Percentiles rank a stretch among this genome's conserved stretches.
Evolutionary conservation across 2,888 invertebrate genomes (phyloP).

Genomic region (Ochlodes sylvanus): DNA sequence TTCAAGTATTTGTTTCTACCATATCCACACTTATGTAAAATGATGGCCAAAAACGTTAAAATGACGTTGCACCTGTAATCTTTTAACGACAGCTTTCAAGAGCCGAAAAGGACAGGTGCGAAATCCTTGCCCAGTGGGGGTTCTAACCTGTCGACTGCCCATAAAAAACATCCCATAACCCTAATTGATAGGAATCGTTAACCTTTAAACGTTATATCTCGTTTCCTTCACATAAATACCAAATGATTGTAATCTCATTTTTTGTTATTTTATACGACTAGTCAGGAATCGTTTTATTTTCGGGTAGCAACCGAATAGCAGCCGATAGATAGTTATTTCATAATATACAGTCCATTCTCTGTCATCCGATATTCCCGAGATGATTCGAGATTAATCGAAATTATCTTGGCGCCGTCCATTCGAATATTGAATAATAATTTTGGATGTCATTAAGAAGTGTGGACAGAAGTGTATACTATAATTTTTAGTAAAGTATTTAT

Average conservation of each 20-base stretch:
- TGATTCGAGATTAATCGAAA: slow-evolving; percentile 66
- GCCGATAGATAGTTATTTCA: slow-evolving; percentile 78
- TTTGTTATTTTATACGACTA: slow-evolving; percentile 78
- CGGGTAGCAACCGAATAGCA: slow-evolving; percentile 69
- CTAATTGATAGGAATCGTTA: slow-evolving; percentile 85
- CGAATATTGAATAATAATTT: slow-evolving; percentile 64
- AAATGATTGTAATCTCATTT: slow-evolving; percentile 75
- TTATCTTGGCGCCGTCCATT: slow-evolving; percentile 70
- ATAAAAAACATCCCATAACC: slow-evolving; percentile 70
- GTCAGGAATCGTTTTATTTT: slow-evolving; percentile 77
- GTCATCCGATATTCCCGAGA: slow-evolving; percentile 81
- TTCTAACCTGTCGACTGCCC: slow-evolving; percentile 64
- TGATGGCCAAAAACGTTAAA: slow-evolving; percentile 53
- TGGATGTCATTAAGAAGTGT: slow-evolving; percentile 59
- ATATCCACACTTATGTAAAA: slow-evolving; percentile 23
- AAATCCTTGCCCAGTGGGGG: slow-evolving; percentile 80
- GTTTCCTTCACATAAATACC: slow-evolving; percentile 81
- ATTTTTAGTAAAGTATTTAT: neutral
- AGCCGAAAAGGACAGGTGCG: slow-evolving; percentile 56
- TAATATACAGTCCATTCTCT: slow-evolving; percentile 82
- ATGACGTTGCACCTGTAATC: slow-evolving; percentile 72
- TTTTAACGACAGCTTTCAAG: slow-evolving; percentile 63
- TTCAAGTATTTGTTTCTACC: neutral
- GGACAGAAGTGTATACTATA: neutral
- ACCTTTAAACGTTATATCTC: slow-evolving; percentile 76